Evolutionary conservation across 2,797 vertebrate genomes (phyloP), one percentile per base, ranked within the genome.

Genomic region (Esox masquinongy): DNA sequence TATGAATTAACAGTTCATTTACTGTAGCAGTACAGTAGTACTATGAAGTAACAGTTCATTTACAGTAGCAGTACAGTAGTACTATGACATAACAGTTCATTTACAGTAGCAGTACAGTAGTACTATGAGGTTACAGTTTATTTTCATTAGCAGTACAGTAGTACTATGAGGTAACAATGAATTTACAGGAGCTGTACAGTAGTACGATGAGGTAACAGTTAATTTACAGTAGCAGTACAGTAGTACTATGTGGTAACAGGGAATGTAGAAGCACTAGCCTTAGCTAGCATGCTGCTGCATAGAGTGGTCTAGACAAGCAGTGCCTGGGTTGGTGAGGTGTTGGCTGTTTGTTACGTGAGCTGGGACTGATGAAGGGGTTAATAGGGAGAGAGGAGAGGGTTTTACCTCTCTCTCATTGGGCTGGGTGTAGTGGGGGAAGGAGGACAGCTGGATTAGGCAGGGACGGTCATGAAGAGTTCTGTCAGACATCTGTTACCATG

Each of bases 321-420:
- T 15, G 15, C 24, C 75, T 74, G 70, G 71, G 66, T 68, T 82
- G 81, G 75, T 84, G 67, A 69, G 59, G 79, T 86, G 84, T 81
- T 87, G 77, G 84, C 88, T 90, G 88, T 86, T 83, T 89, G 88
- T 91, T 89, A 91, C 49, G 76, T 67, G 17, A 70, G 70, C 78
- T 43, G 83, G 86, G 87, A 39, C 74, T 81, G 78, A 47, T 0
- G 76, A 85, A 67, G 9, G 14, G 66, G 74, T 74, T 11, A 50
- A 77, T 5, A 14, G 14, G 61, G 26, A 64, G 61, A 16, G 26
- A 16, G 26, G 63, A 17, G 29, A 16, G 63, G 26, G 59, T 51
- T 15, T 66, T 66, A 66, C 17, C 24, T 6, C 24, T 63, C 59
- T 63, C 24, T 66, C 63, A 66, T 34, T 66, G 63, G 63, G 26